phyloP scores from a whole-genome alignment of 2,797 vertebrate genomes.

The Anas bernieri region DNA sequence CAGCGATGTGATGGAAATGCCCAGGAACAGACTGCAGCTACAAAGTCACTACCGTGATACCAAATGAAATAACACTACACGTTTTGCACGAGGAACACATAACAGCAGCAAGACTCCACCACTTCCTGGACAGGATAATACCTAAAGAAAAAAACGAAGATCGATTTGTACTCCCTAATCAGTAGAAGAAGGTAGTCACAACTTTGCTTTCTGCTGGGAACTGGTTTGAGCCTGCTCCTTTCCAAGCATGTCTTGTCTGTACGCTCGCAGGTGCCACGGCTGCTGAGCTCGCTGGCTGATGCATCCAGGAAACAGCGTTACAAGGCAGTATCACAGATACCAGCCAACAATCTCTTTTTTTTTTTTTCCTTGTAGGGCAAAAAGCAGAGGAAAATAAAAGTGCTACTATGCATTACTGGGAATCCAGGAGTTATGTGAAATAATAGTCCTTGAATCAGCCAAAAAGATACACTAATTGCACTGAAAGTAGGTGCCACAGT shows the following conservation, averaged over 20 bases:
- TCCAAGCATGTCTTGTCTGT: neutral
- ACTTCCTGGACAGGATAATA: neutral
- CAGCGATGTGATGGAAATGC: neutral
- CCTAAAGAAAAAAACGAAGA: neutral
- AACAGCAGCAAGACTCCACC: constrained; percentile 56
- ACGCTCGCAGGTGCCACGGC: neutral
- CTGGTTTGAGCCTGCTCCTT: neutral
- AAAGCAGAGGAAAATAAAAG: constrained; percentile 52
- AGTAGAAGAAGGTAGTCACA: neutral
- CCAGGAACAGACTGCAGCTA: neutral
- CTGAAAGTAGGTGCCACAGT: constrained; percentile 38
- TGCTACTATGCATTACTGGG: constrained; percentile 59
- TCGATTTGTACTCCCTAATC: neutral
- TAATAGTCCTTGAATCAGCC: constrained; percentile 4
- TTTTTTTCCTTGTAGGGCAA: neutral
- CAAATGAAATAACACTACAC: neutral
- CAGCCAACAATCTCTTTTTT: neutral
- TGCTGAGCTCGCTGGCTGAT: neutral
- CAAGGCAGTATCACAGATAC: constrained; percentile 36
- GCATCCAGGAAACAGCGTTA: neutral
- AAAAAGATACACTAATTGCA: constrained; percentile 15
- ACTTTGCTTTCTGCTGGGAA: neutral
- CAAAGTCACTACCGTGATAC: neutral
- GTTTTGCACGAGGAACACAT: constrained; percentile 25
- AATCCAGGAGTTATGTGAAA: constrained; percentile 22